Evolutionary conservation across 2,888 invertebrate species (phyloP).

Genomic region (Agrochola lychnidis): DNA sequence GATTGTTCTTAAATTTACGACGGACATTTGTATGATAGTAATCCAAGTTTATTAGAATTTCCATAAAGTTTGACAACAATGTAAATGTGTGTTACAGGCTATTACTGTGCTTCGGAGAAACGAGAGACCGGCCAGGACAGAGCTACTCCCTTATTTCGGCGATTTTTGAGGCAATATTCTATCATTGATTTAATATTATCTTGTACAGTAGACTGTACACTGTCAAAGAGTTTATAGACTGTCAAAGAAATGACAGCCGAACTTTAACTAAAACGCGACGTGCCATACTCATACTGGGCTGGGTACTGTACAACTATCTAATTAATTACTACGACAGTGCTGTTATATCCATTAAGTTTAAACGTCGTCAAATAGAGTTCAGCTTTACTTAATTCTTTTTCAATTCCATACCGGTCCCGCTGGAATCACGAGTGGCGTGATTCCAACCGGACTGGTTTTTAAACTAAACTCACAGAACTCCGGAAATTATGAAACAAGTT

Average conservation of each 20-base stretch:
- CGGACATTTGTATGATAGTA: slow-evolving; percentile 54
- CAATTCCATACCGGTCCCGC: slow-evolving; percentile 1
- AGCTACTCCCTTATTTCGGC: neutral
- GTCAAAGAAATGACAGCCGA: no score
- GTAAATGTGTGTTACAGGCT: slow-evolving; percentile 38
- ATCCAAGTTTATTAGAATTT: slow-evolving; percentile 62
- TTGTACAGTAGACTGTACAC: neutral
- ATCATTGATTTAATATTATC: neutral
- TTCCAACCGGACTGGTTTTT: slow-evolving; percentile 28
- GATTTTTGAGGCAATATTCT: neutral
- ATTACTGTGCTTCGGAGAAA: slow-evolving; percentile 27
- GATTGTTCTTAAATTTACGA: slow-evolving; percentile 23
- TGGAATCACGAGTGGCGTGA: neutral
- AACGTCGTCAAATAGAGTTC: neutral
- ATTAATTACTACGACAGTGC: neutral
- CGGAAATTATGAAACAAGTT: slow-evolving; percentile 43
- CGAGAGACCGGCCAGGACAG: slow-evolving; percentile 16
- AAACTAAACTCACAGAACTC: slow-evolving; percentile 32
- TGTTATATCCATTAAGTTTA: neutral
- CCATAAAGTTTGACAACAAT: slow-evolving; percentile 62
- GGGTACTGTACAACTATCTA: neutral
- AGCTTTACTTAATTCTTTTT: slow-evolving; percentile 2
- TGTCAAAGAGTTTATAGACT: no score
- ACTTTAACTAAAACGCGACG: no score
- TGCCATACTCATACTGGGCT: no score